Evolutionary conservation across 2,797 vertebrate species (phyloP), one percentile per base, ranked within the genome.

Genomic region (Allobates femoralis): DNA sequence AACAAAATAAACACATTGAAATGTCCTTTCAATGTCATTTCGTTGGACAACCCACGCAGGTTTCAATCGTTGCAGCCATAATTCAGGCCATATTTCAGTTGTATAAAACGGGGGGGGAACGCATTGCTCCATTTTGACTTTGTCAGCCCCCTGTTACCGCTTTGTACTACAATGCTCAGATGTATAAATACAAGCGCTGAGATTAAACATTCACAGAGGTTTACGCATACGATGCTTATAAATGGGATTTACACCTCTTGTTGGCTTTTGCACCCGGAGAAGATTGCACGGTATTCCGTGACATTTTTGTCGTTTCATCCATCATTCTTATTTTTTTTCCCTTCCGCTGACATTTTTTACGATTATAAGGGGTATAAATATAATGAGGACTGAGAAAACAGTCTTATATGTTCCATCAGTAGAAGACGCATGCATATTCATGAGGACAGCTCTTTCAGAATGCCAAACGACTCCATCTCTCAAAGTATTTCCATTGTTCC

Each of bases 321-420:
- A 74, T 74, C 71, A 74, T 50, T 74, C 71, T 50, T 74, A 23
- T 74, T 26, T 46, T 58, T 60, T n/a, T 71, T 23, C n/a, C 66
- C 26, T 56, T 46, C 11, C 58, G 16, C 16, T 74, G 71, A 46
- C 71, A 16, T 23, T 50, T 74, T 74, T 74, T 74, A 74, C 34
- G 37, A 74, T 74, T 26, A 74, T 74, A 74, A 74, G 41, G 41
- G 71, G n/a, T 74, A 74, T 74, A 74, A 74, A 74, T 74, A 74
- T 74, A 74, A 74, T 74, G 71, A 74, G 71, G 37, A 73, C 69
- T 73, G 69, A 73, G 69, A 10, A 50, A 74, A 41, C 71, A 50
- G 71, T 26, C 12, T 16, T 74, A 71, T 74, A 74, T 15, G 71
- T 26, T 6, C 71, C 71, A 74, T 74, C 71, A 26, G 71, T 6